Evolutionary conservation across 2,888 invertebrate genomes (phyloP).

Genomic region (Polia nebulosa): DNA sequence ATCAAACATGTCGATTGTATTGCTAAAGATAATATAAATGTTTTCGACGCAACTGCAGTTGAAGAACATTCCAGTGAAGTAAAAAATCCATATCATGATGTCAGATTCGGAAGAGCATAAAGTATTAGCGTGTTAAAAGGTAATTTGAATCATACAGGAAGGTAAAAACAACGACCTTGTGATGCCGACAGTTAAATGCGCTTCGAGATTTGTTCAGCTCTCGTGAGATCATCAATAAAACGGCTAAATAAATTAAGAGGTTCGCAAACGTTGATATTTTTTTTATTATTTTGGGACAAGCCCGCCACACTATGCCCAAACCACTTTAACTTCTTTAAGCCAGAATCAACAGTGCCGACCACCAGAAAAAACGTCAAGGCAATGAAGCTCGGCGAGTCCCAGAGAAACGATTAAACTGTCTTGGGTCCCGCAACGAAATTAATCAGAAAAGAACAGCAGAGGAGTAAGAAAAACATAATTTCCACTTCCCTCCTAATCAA

Average conservation of each 20-base stretch:
- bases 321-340: no score
- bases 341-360: no score
- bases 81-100: slow-evolving; percentile 44
- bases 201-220: slow-evolving; percentile 60
- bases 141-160: slow-evolving; percentile 72
- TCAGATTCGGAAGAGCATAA: slow-evolving; percentile 48
- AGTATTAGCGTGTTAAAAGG: slow-evolving; percentile 56
- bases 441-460: no score
- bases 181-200: slow-evolving; percentile 67
- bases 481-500: no score
- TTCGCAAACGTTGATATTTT: slow-evolving; percentile 26
- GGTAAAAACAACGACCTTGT: slow-evolving; percentile 75
- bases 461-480: no score
- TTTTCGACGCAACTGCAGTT: slow-evolving; percentile 35
- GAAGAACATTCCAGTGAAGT: slow-evolving; percentile 23
- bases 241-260: slow-evolving; percentile 42
- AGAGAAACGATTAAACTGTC: no score
- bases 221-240: slow-evolving; percentile 68
- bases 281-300: no score
- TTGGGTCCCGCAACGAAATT: no score
- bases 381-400: no score
- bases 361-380: no score
- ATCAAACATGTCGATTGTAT: slow-evolving; percentile 46
- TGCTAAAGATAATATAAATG: slow-evolving; percentile 43
- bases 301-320: no score